Evolutionary conservation across 2,113 vertebrate genomes (phyloP).

Genomic region (Pterocles orientalis): DNA sequence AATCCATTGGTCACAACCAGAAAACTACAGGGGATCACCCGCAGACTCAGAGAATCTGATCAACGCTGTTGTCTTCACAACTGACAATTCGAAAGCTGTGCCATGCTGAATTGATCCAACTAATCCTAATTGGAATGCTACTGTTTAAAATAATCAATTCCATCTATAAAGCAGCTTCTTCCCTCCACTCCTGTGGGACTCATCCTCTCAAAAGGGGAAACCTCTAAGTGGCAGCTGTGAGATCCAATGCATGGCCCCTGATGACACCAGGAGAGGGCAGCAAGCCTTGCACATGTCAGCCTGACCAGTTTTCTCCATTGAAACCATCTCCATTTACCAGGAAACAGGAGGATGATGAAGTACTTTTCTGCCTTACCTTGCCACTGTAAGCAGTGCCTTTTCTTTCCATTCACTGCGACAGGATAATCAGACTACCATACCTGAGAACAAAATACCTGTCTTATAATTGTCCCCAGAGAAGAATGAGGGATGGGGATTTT

Average conservation of each 20-base stretch:
- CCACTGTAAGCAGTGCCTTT: neutral
- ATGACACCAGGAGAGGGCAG: constrained; percentile 51
- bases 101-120: neutral
- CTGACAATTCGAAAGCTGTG: neutral
- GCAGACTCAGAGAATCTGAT: neutral
- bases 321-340: neutral
- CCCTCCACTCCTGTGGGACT: constrained; percentile 19
- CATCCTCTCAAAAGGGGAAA: neutral
- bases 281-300: neutral
- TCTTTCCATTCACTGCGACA: neutral
- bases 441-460: neutral
- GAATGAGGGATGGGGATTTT: neutral
- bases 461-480: neutral
- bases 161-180: neutral
- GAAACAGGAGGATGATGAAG: neutral
- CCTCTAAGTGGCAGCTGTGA: neutral
- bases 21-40: neutral
- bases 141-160: neutral
- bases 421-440: neutral
- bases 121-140: neutral
- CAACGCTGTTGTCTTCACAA: neutral
- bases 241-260: neutral
- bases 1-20: neutral
- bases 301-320: neutral
- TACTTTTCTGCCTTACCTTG: neutral